These are phyloP conservation scores for Pantala flavescens DNA, from an alignment of 1,140 invertebrate species.

Conservation along the genomic window DNA sequence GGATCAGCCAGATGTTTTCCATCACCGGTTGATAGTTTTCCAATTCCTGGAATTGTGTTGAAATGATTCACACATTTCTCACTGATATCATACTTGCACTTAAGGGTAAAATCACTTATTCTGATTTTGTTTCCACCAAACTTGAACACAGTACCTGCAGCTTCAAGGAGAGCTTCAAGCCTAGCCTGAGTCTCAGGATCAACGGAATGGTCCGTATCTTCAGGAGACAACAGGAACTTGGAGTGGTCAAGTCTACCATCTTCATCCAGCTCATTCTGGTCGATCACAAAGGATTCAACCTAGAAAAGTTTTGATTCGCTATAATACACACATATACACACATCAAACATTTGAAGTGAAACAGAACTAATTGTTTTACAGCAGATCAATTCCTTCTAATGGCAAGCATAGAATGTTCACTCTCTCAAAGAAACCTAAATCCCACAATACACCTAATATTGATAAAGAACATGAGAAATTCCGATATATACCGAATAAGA, in stretches of 20 bases:
- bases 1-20: constrained; percentile 68
- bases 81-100: too few relatives aligned
- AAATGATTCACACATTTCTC: background rate
- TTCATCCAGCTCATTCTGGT: constrained; percentile 53
- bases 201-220: constrained; percentile 65
- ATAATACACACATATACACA: constrained; percentile 17
- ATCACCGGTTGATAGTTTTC: constrained; percentile 64
- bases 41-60: constrained; percentile 47
- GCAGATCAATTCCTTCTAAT: too few relatives aligned
- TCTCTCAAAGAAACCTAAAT: too few relatives aligned
- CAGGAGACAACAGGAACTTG: constrained; percentile 65
- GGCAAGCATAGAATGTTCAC: too few relatives aligned
- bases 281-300: constrained; percentile 58
- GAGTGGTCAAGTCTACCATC: constrained; percentile 56
- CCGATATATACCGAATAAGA: too few relatives aligned
- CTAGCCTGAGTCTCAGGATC: constrained; percentile 82
- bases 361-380: background rate
- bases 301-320: too few relatives aligned
- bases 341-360: background rate
- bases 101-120: too few relatives aligned
- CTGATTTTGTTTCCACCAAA: too few relatives aligned
- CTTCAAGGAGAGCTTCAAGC: constrained; percentile 77
- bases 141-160: constrained; percentile 52
- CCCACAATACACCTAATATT: too few relatives aligned
- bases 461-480: too few relatives aligned